phyloP scores from a whole-genome alignment of 2,888 invertebrate species.

The Sarcophaga carnaria region DNA sequence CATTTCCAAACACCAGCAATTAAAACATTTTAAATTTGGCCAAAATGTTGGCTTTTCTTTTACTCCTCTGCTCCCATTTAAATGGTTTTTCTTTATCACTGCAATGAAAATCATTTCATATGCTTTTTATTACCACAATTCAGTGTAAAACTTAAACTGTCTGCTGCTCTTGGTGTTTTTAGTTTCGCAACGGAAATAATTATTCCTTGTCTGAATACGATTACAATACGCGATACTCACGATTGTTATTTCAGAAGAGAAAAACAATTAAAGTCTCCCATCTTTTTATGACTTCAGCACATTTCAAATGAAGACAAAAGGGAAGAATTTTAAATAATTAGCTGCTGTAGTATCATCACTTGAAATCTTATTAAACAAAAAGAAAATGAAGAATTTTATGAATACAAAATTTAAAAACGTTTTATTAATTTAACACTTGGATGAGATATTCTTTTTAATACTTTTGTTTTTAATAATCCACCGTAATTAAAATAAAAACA shows the following conservation, averaged over 20 bases:
- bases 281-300: conserved; percentile 17
- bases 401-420: not conserved
- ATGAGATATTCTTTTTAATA: not conserved
- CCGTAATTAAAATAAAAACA: not conserved
- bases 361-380: not conserved
- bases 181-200: conserved; percentile 65
- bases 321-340: conserved; percentile 15
- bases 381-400: not conserved
- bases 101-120: conserved; percentile 15
- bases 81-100: not conserved
- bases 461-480: not conserved
- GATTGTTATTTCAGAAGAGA: too few species aligned
- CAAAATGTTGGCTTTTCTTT: conserved; percentile 10
- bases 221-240: not conserved
- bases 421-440: conserved; percentile 32
- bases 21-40: conserved; percentile 58
- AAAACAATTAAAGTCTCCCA: conserved; percentile 39
- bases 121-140: conserved; percentile 40
- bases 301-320: conserved; percentile 25
- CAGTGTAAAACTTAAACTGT: conserved; percentile 18
- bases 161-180: conserved; percentile 7
- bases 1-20: conserved; percentile 67
- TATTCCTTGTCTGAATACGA: conserved; percentile 55
- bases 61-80: too few species aligned
- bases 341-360: conserved; percentile 20